Evolutionary conservation across 1,140 invertebrate genomes (phyloP), one percentile per base, ranked within the genome.

Genomic region (Globodera rostochiensis): DNA sequence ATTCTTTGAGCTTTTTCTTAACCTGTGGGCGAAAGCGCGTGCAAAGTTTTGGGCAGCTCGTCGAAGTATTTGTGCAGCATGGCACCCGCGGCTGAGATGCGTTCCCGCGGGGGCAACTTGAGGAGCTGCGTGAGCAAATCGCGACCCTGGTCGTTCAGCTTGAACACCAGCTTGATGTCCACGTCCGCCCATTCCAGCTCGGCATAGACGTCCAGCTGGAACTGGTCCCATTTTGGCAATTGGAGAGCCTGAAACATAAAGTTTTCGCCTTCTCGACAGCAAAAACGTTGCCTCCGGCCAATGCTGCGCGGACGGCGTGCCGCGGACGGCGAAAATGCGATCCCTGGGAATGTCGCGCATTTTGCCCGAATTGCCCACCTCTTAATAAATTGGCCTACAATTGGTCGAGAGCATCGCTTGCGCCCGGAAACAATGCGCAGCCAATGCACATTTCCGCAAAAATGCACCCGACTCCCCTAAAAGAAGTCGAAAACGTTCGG

Each of bases 381-480:
- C 47, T 69, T 21, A 4, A 49, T 1, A 49, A 73, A 73, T 57
- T 96, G 78, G 96, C 96, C 84, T 96, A 92, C 84, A 94, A 92
- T 90, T 98, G 96, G 92, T 98, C 96, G 90, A 94, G 94, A 45
- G 95, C 95, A 91, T 97, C 96, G 87, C 96, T 93, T 87, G 96
- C 95, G 78, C 96, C 96, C 74, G 96, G 96, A 91, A 98, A 98
- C 83, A 95, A 94, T 64, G 96, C 95, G 89, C 95, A 93, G n/a
- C 96, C 96, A 80, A 95, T 96, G 82, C 97, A 93, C 95, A 98
- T 97, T 91, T 98, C 96, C 67, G 96, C 94, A 91, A 97, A 97
- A 91, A 98, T 98, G 91, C 96, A 98, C 46, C 96, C 96, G 73
- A 98, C 96, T 78, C 96, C 96, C 96, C 91, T 92, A 86, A 13